Evolutionary conservation across 1,140 invertebrate genomes (phyloP).

Genomic region (Euura saliciscinereae): DNA sequence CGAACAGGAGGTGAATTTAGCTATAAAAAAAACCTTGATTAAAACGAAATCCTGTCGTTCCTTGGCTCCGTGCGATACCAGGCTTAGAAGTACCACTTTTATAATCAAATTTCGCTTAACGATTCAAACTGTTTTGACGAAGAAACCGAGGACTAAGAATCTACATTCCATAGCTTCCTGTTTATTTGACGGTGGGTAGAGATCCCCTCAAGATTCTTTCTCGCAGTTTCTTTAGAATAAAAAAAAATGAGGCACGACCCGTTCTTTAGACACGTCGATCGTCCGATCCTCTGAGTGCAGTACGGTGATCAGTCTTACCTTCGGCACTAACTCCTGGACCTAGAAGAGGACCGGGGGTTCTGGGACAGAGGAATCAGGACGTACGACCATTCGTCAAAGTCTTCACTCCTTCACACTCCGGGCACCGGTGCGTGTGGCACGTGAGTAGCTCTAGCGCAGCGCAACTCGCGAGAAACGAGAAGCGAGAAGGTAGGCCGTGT

Average conservation of each 20-base stretch:
- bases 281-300: conserved; percentile 6
- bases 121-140: background rate
- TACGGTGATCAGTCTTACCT: conserved; percentile 14
- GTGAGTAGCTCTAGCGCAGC: conserved; percentile 33
- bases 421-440: conserved; percentile 19
- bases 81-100: too few species aligned
- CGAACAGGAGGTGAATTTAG: background rate
- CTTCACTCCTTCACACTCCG: background rate
- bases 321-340: background rate
- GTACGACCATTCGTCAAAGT: conserved; percentile 18
- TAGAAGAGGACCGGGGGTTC: background rate
- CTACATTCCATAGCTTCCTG: too few species aligned
- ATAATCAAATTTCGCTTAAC: background rate
- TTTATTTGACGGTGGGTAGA: too few species aligned
- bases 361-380: background rate
- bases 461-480: background rate
- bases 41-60: conserved; percentile 1
- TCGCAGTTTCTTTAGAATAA: background rate
- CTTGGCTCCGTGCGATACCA: background rate
- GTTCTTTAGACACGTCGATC: background rate
- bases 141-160: too few species aligned
- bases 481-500: conserved; percentile 9
- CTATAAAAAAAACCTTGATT: background rate
- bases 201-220: too few species aligned
- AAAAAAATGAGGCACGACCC: background rate